These are phyloP conservation scores for Alectura lathami DNA, from an alignment of 2,113 vertebrate genomes.

Conservation along the genomic window DNA sequence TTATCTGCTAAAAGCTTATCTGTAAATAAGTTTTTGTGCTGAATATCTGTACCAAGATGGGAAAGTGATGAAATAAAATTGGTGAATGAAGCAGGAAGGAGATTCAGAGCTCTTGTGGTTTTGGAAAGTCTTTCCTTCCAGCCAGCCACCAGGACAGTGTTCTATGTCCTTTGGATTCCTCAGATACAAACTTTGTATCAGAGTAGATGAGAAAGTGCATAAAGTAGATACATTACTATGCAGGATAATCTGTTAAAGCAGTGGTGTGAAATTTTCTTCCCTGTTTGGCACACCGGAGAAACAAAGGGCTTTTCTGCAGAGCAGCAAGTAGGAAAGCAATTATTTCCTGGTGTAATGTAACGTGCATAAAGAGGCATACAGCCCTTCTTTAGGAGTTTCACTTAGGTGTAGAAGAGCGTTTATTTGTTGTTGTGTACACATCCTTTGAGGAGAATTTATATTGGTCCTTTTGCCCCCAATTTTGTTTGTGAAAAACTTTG, in stretches of 20 bases:
- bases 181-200: not conserved
- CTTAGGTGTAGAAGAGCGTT: not conserved
- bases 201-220: not conserved
- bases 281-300: not conserved
- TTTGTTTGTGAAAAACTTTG: not conserved
- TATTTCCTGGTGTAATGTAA: not conserved
- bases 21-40: not conserved
- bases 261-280: not conserved
- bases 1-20: not conserved
- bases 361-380: not conserved
- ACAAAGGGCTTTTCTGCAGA: not conserved
- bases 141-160: not conserved
- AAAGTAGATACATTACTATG: not conserved
- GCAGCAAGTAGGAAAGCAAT: rapidly evolving
- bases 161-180: not conserved
- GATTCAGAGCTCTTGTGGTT: not conserved
- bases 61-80: not conserved
- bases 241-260: not conserved
- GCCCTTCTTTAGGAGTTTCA: not conserved
- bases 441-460: not conserved
- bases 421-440: not conserved
- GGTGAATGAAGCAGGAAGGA: not conserved
- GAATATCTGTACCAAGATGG: not conserved
- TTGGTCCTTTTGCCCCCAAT: not conserved
- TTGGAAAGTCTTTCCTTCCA: not conserved